A percentile compares a stretch with the other conserved stretches of the same genome.
Evolutionary conservation across 1,140 invertebrate species (phyloP).

Genomic region (Lepeophtheirus salmonis): DNA sequence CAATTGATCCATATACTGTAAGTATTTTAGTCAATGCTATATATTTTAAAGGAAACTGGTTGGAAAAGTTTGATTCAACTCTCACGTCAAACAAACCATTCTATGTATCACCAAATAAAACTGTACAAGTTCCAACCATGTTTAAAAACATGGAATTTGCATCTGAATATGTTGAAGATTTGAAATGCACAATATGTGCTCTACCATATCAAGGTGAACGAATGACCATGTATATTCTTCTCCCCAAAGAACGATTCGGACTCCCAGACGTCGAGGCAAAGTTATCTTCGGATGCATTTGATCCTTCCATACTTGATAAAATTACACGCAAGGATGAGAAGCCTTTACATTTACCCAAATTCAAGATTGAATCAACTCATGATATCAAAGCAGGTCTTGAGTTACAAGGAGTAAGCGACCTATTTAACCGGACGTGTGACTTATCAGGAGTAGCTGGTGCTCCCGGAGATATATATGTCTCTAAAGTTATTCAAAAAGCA

Average conservation of each 20-base stretch:
- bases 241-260: slow-evolving; percentile 34
- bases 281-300: slow-evolving; percentile 18
- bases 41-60: slow-evolving; percentile 68
- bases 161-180: slow-evolving; percentile 33
- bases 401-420: slow-evolving; percentile 32
- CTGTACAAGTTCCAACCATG: slow-evolving; percentile 43
- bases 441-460: slow-evolving; percentile 38
- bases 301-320: too few species aligned
- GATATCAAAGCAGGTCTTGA: slow-evolving; percentile 33
- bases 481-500: slow-evolving; percentile 52
- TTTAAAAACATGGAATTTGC: slow-evolving; percentile 35
- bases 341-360: slow-evolving; percentile 37
- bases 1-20: slow-evolving; percentile 33
- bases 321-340: slow-evolving; percentile 15
- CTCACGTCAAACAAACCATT: slow-evolving; percentile 39
- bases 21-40: slow-evolving; percentile 59
- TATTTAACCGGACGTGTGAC: slow-evolving; percentile 44
- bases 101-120: slow-evolving; percentile 26
- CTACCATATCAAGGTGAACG: slow-evolving; percentile 46
- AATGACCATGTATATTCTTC: slow-evolving; percentile 45
- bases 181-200: slow-evolving; percentile 40
- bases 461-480: slow-evolving; percentile 33
- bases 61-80: slow-evolving; percentile 38
- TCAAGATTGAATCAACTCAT: slow-evolving; percentile 39
- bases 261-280: slow-evolving; percentile 31